Percentiles rank a stretch among this genome's conserved stretches.
phyloP scores from a whole-genome alignment of 2,113 vertebrate species.

The Gambusia affinis region DNA sequence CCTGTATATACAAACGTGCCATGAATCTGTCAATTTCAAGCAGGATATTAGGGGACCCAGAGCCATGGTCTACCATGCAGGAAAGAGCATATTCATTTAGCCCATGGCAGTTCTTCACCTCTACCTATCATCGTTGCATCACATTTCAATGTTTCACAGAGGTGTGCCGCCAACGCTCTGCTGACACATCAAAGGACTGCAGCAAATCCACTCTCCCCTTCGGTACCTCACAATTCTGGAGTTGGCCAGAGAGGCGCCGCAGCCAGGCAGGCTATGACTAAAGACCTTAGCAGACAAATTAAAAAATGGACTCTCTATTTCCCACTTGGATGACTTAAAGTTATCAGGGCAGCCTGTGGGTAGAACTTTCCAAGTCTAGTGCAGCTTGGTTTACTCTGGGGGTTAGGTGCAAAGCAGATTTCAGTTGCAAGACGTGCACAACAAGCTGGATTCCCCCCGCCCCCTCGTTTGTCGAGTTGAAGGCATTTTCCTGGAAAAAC shows the following conservation, averaged over 20 bases:
- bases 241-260: slow-evolving; percentile 46
- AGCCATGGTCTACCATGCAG: slow-evolving; percentile 38
- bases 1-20: slow-evolving; percentile 23
- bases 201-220: slow-evolving; percentile 61
- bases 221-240: slow-evolving; percentile 54
- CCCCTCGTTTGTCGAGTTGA: not conserved
- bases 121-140: slow-evolving; percentile 64
- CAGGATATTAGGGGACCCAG: slow-evolving; percentile 38
- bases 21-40: slow-evolving; percentile 52
- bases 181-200: slow-evolving; percentile 80
- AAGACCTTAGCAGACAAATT: slow-evolving; percentile 65
- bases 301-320: slow-evolving; percentile 71
- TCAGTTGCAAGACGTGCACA: slow-evolving; percentile 34
- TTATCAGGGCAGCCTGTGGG: slow-evolving; percentile 49
- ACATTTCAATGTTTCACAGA: slow-evolving; percentile 71
- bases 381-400: slow-evolving; percentile 25
- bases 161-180: slow-evolving; percentile 58
- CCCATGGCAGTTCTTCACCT: slow-evolving; percentile 63
- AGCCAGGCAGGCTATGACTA: slow-evolving; percentile 73
- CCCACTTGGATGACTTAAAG: slow-evolving; percentile 65
- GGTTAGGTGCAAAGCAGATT: slow-evolving; percentile 46
- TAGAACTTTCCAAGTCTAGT: slow-evolving; percentile 43
- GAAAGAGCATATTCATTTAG: slow-evolving; percentile 64
- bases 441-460: not conserved
- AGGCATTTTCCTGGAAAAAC: slow-evolving; percentile 23